Evolutionary conservation across 92 coral and sea anemone species (phyloP).

Genomic region (Umimayanthus kanabou): DNA sequence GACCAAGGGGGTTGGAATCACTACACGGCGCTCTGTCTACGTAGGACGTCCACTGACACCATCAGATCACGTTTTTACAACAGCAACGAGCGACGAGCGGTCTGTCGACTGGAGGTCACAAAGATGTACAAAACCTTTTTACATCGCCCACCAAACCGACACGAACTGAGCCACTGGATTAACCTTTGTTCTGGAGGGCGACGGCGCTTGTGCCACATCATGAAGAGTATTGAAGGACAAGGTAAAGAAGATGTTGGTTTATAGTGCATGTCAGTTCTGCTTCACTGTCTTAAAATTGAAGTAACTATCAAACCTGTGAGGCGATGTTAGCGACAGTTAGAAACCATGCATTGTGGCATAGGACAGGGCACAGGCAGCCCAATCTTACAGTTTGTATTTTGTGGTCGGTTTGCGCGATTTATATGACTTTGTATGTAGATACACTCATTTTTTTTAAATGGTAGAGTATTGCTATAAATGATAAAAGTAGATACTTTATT

Average conservation of each 20-base stretch:
- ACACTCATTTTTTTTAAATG: no score
- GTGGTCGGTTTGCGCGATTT: no score
- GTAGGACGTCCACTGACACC: slow-evolving; percentile 13
- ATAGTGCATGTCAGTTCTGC: no score
- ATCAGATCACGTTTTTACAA: slow-evolving; percentile 8
- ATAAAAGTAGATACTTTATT: no score
- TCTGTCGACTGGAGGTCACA: slow-evolving; percentile 10
- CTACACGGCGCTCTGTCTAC: slow-evolving; percentile 10
- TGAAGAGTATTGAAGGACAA: slow-evolving; percentile 6
- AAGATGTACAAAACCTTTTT: slow-evolving; percentile 24
- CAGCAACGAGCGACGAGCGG: slow-evolving; percentile 22
- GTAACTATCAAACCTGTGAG: no score
- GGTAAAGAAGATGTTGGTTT: background rate
- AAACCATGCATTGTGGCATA: no score
- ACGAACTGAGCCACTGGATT: slow-evolving; percentile 21
- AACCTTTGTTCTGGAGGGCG: slow-evolving; percentile 19
- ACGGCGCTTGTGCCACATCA: slow-evolving; percentile 24
- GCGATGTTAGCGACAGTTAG: no score
- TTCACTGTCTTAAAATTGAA: no score
- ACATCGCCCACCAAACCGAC: background rate
- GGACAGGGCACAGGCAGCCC: no score
- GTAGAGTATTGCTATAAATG: no score
- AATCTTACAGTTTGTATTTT: no score
- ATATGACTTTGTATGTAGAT: no score
- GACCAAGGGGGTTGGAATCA: slow-evolving; percentile 18